phyloP scores from a whole-genome alignment of 1,140 invertebrate genomes.

The Euwallacea fornicatus region DNA sequence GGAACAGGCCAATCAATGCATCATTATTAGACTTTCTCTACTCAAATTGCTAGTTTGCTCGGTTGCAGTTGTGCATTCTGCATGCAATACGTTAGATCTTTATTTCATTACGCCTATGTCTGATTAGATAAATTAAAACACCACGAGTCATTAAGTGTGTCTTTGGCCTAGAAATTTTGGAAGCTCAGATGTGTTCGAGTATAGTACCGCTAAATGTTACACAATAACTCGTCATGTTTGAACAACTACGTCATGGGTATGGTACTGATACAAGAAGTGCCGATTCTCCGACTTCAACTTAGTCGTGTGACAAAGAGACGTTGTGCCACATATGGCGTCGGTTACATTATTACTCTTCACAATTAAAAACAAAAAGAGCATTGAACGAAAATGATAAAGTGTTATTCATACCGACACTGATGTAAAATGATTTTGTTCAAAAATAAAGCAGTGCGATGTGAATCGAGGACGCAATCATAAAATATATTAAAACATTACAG shows the following conservation, averaged over 20 bases:
- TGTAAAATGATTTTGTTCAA: constrained; percentile 29
- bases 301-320: no score
- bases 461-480: constrained; percentile 47
- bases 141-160: no score
- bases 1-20: constrained; percentile 48
- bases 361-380: neutral
- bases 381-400: constrained; percentile 11
- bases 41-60: constrained; percentile 28
- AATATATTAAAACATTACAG: constrained; percentile 42
- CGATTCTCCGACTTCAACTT: no score
- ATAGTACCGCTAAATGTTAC: no score
- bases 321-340: no score
- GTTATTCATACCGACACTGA: constrained; percentile 14
- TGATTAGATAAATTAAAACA: no score
- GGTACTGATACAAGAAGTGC: no score
- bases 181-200: no score
- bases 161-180: no score
- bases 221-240: no score
- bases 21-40: constrained; percentile 51
- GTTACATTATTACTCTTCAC: neutral
- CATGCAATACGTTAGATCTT: constrained; percentile 3
- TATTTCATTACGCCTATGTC: no score
- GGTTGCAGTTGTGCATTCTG: constrained; percentile 11
- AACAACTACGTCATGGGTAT: no score
- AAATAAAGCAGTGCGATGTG: constrained; percentile 40